Conservation (phyloP, 2,113 vertebrate species). For the Phalacrocorax pelagicus region DNA sequence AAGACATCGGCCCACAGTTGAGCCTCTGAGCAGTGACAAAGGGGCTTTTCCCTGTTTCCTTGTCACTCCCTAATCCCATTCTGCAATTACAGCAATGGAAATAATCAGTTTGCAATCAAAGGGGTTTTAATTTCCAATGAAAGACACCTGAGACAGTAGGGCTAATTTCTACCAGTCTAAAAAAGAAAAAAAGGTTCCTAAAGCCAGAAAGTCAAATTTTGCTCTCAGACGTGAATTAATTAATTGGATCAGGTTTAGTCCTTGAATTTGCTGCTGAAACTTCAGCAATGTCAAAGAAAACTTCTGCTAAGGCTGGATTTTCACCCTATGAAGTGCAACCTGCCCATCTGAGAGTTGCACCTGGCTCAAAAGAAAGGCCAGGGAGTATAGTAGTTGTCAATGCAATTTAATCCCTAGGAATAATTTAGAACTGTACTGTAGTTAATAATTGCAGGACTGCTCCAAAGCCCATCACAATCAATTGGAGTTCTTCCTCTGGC, state of each 20-base stretch:
- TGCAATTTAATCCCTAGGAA: neutral
- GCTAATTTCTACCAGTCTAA: neutral
- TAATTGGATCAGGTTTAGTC: neutral
- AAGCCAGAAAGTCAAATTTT: neutral
- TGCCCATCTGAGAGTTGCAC: neutral
- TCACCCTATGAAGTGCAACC: neutral
- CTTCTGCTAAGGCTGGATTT: neutral
- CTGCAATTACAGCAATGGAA: neutral
- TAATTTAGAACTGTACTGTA: neutral
- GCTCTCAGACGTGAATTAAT: neutral
- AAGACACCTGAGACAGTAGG: neutral
- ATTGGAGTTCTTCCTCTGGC: neutral
- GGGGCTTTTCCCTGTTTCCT: neutral
- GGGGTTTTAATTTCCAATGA: neutral
- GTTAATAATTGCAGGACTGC: neutral
- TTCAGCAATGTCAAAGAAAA: neutral
- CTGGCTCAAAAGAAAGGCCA: neutral
- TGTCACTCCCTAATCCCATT: neutral
- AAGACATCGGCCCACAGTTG: neutral
- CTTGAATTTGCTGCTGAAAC: constrained; percentile 13
- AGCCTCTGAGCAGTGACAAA: neutral
- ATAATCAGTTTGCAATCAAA: neutral
- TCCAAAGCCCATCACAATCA: neutral
- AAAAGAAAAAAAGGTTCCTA: neutral
- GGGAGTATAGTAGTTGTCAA: neutral